Conservation (phyloP, 2,797 vertebrate genomes). For the Buceros bicornis region DNA sequence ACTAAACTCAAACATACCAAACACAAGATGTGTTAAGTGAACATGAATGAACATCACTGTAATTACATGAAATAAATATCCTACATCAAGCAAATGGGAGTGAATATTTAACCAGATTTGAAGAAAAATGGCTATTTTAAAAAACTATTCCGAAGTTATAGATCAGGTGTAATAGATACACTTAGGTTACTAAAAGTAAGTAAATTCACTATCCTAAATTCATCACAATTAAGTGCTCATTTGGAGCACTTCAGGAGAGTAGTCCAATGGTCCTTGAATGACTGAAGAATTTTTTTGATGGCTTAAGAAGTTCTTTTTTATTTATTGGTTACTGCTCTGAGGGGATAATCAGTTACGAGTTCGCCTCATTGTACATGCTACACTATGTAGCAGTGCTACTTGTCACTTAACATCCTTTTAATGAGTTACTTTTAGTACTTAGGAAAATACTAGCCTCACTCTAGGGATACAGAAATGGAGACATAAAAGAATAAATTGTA, state of each 20-base stretch:
- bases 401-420: background rate
- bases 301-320: background rate
- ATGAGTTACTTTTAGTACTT: background rate
- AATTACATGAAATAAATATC: background rate
- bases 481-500: background rate
- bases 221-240: background rate
- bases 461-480: background rate
- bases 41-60: background rate
- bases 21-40: background rate
- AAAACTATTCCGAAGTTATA: background rate
- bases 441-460: background rate
- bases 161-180: background rate
- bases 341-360: background rate
- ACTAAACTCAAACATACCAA: background rate
- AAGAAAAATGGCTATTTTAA: background rate
- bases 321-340: background rate
- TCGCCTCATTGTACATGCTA: background rate
- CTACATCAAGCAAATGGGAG: background rate
- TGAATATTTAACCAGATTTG: background rate
- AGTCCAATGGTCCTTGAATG: background rate
- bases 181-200: background rate
- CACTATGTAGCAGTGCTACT: background rate
- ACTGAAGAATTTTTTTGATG: background rate
- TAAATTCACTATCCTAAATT: background rate
- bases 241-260: background rate